Evolutionary conservation across 2,797 vertebrate genomes (phyloP), one percentile per base, ranked within the genome.

Genomic region (Gorsachius magnificus): DNA sequence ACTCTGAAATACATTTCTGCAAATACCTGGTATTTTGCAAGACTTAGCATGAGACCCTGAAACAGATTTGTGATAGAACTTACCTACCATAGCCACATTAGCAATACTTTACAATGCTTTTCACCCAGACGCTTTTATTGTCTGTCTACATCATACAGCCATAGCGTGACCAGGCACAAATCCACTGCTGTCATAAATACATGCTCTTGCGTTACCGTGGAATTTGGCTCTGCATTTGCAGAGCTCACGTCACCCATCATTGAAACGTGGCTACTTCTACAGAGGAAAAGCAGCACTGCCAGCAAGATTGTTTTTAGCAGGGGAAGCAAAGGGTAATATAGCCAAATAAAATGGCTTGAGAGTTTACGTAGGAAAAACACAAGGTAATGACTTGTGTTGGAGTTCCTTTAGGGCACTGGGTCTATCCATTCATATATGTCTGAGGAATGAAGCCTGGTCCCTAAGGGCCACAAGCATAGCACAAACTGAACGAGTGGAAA

Each of bases 211-310:
- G 0, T 69, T 89, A 29, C 74, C 0, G 0, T 61, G 77, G 88
- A 87, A 91, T 89, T 95, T 90, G 77, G 74, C 54, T 88, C 54
- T 57, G 35, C 6, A 3, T 88, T 76, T 87, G 77, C 36, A 83
- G 57, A 75, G 89, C 71, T 91, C 89, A 46, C 10, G 3, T 94
- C 90, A 87, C 91, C 56, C 3, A 2, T 84, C 80, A 38, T 2
- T 71, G 86, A 95, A 92, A 93, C 71, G 85, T 79, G 66, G 66
- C 58, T 63, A 21, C 41, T 89, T 95, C 60, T 66, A 29, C 43
- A 82, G 63, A 90, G 80, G 74, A 90, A 93, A 95, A 89, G 74
- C 90, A 95, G 60, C 77, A 36, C 58, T 94, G 92, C 83, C 90
- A 91, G 81, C n/a, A 68, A 60, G 83, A 53, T 43, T 94, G 78